Evolutionary conservation across 2,888 invertebrate species (phyloP).

Genomic region (Dolomedes plantarius): DNA sequence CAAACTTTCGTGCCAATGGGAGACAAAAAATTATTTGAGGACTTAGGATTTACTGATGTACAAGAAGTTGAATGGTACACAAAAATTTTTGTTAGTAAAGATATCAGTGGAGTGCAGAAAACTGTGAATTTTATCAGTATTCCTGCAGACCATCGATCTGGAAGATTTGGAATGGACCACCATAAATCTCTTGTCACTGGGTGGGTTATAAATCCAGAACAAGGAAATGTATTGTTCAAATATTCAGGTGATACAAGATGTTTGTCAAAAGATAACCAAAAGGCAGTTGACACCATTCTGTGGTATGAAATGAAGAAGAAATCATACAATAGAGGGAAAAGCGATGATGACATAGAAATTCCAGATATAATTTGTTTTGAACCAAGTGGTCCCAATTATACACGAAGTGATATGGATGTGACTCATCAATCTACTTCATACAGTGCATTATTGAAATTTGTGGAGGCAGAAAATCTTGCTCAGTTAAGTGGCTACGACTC

Average conservation of each 20-base stretch:
- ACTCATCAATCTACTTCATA: slow-evolving; percentile 61
- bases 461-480: slow-evolving; percentile 44
- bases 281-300: slow-evolving; percentile 41
- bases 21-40: slow-evolving; percentile 44
- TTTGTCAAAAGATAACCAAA: slow-evolving; percentile 46
- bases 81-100: slow-evolving; percentile 33
- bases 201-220: slow-evolving; percentile 33
- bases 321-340: background rate
- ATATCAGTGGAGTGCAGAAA: background rate
- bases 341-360: background rate
- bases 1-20: slow-evolving; percentile 46
- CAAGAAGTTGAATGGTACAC: slow-evolving; percentile 61
- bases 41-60: slow-evolving; percentile 30
- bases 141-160: slow-evolving; percentile 60
- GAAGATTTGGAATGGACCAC: slow-evolving; percentile 29
- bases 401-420: slow-evolving; percentile 44
- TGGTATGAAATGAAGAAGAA: slow-evolving; percentile 50
- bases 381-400: slow-evolving; percentile 62
- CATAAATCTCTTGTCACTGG: slow-evolving; percentile 48
- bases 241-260: slow-evolving; percentile 51
- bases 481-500: slow-evolving; percentile 9
- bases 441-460: slow-evolving; percentile 48
- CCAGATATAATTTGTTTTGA: slow-evolving; percentile 56
- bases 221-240: slow-evolving; percentile 40
- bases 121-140: slow-evolving; percentile 35